Base-by-base conservation (phyloP, 1,140 invertebrate species). In the Asbolus verrucosus region DNA sequence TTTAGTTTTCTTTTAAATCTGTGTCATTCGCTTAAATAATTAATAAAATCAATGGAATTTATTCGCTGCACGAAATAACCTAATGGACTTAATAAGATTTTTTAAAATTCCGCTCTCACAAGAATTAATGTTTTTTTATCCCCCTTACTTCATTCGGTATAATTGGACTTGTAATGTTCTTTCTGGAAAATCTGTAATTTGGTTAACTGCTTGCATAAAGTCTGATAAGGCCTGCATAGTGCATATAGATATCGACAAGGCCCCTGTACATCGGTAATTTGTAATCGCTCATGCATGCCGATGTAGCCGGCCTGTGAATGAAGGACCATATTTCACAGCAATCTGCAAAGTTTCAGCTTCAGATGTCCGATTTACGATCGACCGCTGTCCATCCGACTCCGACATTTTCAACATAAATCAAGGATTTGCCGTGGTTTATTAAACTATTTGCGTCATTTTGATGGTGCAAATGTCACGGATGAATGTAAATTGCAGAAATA, bases 271-370 rank as follows among this genome's bases (percentile, higher is more conserved):
- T 73, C 65, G 50, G 76, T 73, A 77, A 76, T 77, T 78, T 76
- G 75, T 74, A 73, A 78, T 75, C 72, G 66, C 19, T 74, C 76
- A 76, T 76, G 75, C 76, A 78, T 76, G 69, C 65, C 72, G 60
- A 66, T 73, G 73, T 73, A 74, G 74, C 73, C 61, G 50, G 63
- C 27, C 75, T 73, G 76, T 75, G 76, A 78, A 74, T 78, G 76
- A 78, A 78, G 71, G 72, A 74, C 72, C 75, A 78, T 78, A 78
- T 76, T 78, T 78, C 75, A 78, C 74, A 61, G 70, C 74, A 75
- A 74, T 76, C 74, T 75, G 72, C 69, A 61, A 74, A 69, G 73
- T 72, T 76, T 78, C 75, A 75, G 74, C 65, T 67, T 76, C 72
- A 75, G 75, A 76, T 76, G 74, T 61, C 62, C 70, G 71, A 77